Evolutionary conservation across 2,797 vertebrate species (phyloP), one percentile per base, ranked within the genome.

Genomic region (Euphonia xanthogaster): DNA sequence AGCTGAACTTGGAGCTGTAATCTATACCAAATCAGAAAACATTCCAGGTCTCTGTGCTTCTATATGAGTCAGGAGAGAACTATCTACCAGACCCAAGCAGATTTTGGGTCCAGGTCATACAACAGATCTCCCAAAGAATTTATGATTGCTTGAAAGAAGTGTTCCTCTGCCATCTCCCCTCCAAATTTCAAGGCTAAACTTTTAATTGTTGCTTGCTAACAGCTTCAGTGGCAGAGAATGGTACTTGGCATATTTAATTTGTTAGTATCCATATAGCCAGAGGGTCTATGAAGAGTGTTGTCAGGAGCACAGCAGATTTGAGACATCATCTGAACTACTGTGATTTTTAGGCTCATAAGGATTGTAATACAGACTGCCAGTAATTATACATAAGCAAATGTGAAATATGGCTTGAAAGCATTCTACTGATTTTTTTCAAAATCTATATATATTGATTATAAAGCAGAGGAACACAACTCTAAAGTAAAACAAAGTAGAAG

Each of bases 221-320:
- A 86, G 54, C 25, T 54, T 86, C 58, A 47, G 42, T 58, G 47
- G 11, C 47, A 57, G 31, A 55, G 28, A 72, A 72, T 54, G 27
- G 15, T 50, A 40, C n/a, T 75, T 61, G 54, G 70, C n/a, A 88
- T 16, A 54, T 86, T 72, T 75, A 81, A 84, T 90, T 95, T 88
- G 22, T 15, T 88, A 12, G 28, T 33, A 58, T 13, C 2, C 3
- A 50, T 77, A 61, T 3, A 93, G 73, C 47, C 66, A 81, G 70
- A 65, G 42, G 53, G 24, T 68, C 62, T 84, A 9, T 45, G 42
- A 57, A 62, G 55, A 79, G 15, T 5, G 0, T 11, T 74, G 48
- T 80, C 79, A 90, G 61, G 89, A 86, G n/a, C 55, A 42, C 2
- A 84, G 66, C n/a, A 88, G 61, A 74, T 90, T 72, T 92, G 80